Evolutionary conservation across 2,888 invertebrate species (phyloP).

Genomic region (Papilio gigon): DNA sequence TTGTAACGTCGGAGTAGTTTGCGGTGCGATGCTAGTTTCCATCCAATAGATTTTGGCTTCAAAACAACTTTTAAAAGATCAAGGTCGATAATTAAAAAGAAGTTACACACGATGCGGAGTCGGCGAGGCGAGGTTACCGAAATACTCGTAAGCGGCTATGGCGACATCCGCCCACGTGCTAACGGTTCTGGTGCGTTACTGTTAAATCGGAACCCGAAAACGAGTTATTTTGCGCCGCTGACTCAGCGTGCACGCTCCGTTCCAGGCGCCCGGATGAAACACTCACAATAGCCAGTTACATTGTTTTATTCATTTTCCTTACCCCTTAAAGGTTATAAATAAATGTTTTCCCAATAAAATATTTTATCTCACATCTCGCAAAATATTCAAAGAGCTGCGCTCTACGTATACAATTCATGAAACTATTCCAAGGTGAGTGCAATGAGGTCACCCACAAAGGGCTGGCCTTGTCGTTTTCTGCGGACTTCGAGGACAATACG

Average conservation of each 20-base stretch:
- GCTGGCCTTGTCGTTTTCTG: constrained; percentile 74
- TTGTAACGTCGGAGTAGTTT: constrained; percentile 38
- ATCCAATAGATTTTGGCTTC: constrained; percentile 6
- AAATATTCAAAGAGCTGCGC: constrained; percentile 71
- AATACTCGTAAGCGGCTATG: constrained; percentile 44
- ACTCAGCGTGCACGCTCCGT: constrained; percentile 56
- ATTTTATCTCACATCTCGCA: constrained; percentile 48
- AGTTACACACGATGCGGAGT: constrained; percentile 17
- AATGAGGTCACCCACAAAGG: constrained; percentile 78
- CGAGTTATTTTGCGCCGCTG: constrained; percentile 70
- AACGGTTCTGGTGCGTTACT: constrained; percentile 72
- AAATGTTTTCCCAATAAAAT: neutral
- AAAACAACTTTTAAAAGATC: constrained; percentile 28
- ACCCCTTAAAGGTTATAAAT: neutral
- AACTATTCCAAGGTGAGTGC: constrained; percentile 79
- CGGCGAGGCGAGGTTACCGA: constrained; percentile 31
- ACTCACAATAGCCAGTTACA: constrained; percentile 46
- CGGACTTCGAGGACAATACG: constrained; percentile 63
- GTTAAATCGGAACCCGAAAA: constrained; percentile 68
- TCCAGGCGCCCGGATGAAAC: constrained; percentile 55
- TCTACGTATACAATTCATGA: constrained; percentile 71
- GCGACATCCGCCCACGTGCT: constrained; percentile 67
- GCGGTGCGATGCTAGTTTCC: neutral
- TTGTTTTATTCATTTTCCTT: constrained; percentile 32
- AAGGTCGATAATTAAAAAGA: constrained; percentile 36